phyloP scores from a whole-genome alignment of 2,113 vertebrate genomes.

The Isichthys henryi region DNA sequence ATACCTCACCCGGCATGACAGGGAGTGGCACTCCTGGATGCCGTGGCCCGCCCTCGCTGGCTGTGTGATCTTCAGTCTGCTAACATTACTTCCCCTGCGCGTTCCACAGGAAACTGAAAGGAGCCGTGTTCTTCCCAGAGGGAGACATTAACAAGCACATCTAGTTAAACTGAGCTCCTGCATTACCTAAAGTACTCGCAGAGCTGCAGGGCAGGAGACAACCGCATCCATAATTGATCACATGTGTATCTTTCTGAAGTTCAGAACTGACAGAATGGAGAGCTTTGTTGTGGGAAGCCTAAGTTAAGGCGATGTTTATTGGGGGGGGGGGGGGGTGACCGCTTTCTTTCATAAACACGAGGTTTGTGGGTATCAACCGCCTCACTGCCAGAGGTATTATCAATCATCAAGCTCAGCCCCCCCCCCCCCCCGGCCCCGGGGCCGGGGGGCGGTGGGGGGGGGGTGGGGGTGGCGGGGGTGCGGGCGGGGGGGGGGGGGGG shows the following conservation, averaged over 20 bases:
- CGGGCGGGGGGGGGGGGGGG: too few relatives aligned
- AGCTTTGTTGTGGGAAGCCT: constrained; percentile 42
- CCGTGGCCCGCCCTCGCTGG: background rate
- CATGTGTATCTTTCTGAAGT: constrained; percentile 60
- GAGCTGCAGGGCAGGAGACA: constrained; percentile 61
- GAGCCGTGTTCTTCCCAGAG: constrained; percentile 53
- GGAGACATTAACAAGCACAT: constrained; percentile 75
- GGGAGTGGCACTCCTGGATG: background rate
- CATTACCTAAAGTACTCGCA: constrained; percentile 70
- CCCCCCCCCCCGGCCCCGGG: too few relatives aligned
- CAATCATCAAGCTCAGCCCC: constrained; percentile 15
- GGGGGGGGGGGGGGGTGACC: background rate
- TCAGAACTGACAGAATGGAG: constrained; percentile 47
- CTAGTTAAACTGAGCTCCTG: constrained; percentile 72
- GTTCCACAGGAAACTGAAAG: constrained; percentile 41
- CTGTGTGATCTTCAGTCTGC: constrained; percentile 38
- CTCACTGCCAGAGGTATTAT: constrained; percentile 13
- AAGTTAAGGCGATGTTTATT: constrained; percentile 43
- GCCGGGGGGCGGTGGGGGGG: too few relatives aligned
- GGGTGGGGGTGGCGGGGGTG: too few relatives aligned
- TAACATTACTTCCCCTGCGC: constrained; percentile 35
- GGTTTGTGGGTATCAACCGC: constrained; percentile 41
- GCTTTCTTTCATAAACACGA: constrained; percentile 31
- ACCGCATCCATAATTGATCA: constrained; percentile 71
- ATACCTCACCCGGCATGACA: background rate